A percentile compares a stretch with the other conserved stretches of the same genome.
Evolutionary conservation across 1,140 invertebrate genomes (phyloP).

Genomic region (Nymphalis io): DNA sequence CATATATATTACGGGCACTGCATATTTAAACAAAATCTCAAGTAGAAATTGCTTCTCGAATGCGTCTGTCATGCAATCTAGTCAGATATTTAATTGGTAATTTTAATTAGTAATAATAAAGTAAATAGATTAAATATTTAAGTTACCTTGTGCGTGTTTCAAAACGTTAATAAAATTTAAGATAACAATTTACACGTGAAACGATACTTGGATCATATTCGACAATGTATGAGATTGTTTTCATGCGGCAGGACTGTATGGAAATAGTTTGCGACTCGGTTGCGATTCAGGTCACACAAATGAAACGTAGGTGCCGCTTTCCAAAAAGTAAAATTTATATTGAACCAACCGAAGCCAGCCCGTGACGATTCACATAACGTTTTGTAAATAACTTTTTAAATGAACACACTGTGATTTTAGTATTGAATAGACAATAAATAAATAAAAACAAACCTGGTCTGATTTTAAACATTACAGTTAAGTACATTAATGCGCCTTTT

Average conservation of each 20-base stretch:
- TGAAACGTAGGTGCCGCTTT: not conserved
- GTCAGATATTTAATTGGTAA: not conserved
- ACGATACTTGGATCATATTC: too few relatives aligned
- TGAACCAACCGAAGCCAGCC: too few relatives aligned
- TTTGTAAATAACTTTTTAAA: constrained; percentile 1
- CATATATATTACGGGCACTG: too few relatives aligned
- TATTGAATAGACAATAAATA: constrained; percentile 18
- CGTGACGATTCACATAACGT: not conserved
- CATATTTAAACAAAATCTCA: too few relatives aligned
- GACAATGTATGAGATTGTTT: too few relatives aligned
- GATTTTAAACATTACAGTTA: constrained; percentile 25
- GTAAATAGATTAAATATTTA: not conserved
- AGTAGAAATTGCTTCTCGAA: too few relatives aligned
- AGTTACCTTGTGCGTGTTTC: not conserved
- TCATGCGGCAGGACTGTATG: too few relatives aligned
- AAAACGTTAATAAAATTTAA: not conserved
- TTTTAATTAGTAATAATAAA: not conserved
- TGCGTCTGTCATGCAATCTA: not conserved
- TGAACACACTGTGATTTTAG: constrained; percentile 14
- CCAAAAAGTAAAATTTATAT: too few relatives aligned
- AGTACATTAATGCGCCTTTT: constrained; percentile 59
- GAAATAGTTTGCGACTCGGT: not conserved
- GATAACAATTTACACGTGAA: not conserved
- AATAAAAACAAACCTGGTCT: constrained; percentile 23
- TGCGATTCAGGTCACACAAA: constrained; percentile 1